These are phyloP conservation scores for Ips typographus DNA, from an alignment of 1,140 invertebrate species.

Conservation along the genomic window DNA sequence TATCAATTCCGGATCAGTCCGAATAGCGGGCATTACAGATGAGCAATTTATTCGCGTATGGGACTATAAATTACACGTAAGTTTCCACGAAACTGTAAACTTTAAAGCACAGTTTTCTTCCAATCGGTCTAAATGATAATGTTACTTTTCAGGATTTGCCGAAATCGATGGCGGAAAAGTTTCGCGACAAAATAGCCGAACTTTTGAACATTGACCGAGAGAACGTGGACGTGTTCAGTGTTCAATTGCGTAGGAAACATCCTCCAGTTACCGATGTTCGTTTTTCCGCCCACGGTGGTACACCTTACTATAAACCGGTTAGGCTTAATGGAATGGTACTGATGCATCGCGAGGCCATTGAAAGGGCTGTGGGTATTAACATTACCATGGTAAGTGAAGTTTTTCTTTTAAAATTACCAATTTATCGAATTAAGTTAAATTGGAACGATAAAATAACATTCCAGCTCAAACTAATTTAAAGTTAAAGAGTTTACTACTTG, in stretches of 20 bases:
- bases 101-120: background rate
- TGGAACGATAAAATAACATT: no score
- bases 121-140: no score
- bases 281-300: slow-evolving; percentile 93
- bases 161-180: slow-evolving; percentile 84
- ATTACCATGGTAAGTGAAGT: slow-evolving; percentile 82
- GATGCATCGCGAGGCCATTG: slow-evolving; percentile 93
- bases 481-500: no score
- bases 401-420: background rate
- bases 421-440: no score
- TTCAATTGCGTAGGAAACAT: slow-evolving; percentile 81
- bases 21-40: slow-evolving; percentile 91
- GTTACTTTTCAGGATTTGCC: slow-evolving; percentile 64
- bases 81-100: slow-evolving; percentile 41
- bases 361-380: slow-evolving; percentile 88
- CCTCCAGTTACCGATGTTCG: slow-evolving; percentile 90
- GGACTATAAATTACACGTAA: slow-evolving; percentile 70
- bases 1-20: slow-evolving; percentile 90
- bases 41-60: slow-evolving; percentile 95
- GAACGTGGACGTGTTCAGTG: slow-evolving; percentile 95
- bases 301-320: slow-evolving; percentile 93
- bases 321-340: slow-evolving; percentile 90
- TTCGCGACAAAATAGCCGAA: slow-evolving; percentile 83
- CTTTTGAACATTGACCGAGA: slow-evolving; percentile 80
- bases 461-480: no score